Percentiles rank a stretch among this genome's conserved stretches.
These are phyloP conservation scores for Dolichotis patagonum DNA, from an alignment of 2,113 vertebrate genomes.

Conservation along the genomic window DNA sequence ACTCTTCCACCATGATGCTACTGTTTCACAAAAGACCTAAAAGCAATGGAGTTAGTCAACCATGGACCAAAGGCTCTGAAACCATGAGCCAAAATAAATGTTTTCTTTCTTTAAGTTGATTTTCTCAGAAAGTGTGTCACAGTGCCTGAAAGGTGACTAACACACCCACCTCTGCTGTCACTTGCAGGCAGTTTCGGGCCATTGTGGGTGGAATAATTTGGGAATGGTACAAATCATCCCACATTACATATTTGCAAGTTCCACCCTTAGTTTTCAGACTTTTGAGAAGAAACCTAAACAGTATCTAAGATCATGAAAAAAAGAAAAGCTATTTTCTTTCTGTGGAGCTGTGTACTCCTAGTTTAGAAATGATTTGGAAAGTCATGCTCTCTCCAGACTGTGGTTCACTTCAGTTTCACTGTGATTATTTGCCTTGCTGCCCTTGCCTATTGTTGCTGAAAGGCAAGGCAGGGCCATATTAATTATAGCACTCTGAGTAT, in stretches of 20 bases:
- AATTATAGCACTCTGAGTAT: background rate
- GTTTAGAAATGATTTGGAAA: background rate
- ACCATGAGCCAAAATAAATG: background rate
- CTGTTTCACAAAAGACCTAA: background rate
- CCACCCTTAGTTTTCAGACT: background rate
- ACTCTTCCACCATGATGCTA: background rate
- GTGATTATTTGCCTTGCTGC: background rate
- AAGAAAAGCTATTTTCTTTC: background rate
- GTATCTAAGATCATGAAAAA: background rate
- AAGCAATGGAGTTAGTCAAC: background rate
- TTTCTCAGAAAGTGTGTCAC: background rate
- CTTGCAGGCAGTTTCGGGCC: background rate
- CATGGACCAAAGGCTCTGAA: background rate
- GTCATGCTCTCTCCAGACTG: background rate
- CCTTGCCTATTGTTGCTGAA: background rate
- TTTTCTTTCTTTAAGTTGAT: background rate
- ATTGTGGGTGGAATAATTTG: background rate
- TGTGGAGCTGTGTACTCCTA: background rate
- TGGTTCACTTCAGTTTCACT: background rate
- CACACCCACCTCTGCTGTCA: background rate
- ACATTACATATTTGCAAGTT: background rate
- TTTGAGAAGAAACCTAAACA: background rate
- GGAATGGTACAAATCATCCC: background rate
- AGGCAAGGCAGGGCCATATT: background rate
- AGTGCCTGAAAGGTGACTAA: background rate